These are phyloP conservation scores for Cordilura impudica DNA, from an alignment of 2,888 invertebrate genomes.

Conservation along the genomic window DNA sequence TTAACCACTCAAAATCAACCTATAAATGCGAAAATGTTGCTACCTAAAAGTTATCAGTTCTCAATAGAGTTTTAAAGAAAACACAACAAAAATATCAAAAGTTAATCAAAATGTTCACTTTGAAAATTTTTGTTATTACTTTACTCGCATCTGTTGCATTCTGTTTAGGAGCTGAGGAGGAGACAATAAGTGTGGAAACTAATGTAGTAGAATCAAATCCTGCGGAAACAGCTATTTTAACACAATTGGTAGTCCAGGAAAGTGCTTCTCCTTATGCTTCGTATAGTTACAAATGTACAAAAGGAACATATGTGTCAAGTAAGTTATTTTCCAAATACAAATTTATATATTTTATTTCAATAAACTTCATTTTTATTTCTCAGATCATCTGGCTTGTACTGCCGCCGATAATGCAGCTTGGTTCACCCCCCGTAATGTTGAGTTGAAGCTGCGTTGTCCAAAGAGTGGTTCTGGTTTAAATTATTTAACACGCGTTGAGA, in stretches of 20 bases:
- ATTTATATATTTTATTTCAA: not conserved
- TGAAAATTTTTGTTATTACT: not conserved
- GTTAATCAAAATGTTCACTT: constrained; percentile 5
- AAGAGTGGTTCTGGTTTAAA: constrained; percentile 41
- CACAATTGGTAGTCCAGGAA: too few species aligned
- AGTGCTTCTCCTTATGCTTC: too few species aligned
- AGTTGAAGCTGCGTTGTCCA: constrained; percentile 60
- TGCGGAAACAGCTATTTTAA: not conserved
- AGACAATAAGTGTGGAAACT: not conserved
- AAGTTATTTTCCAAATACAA: too few species aligned
- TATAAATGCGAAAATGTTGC: not conserved
- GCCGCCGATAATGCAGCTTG: constrained; percentile 41
- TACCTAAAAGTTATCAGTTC: not conserved
- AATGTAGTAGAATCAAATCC: constrained; percentile 22
- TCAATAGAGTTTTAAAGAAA: not conserved
- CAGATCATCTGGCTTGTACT: constrained; percentile 42
- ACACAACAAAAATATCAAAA: not conserved
- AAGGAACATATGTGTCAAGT: too few species aligned
- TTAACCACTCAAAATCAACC: too few species aligned
- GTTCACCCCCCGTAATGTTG: constrained; percentile 47
- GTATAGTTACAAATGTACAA: too few species aligned
- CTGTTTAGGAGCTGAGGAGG: not conserved
- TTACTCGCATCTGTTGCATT: not conserved
- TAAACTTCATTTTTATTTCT: not conserved
- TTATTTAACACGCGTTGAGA: constrained; percentile 47